phyloP scores from a whole-genome alignment of 2,888 invertebrate genomes.

The Caenorhabditis doughertyi region DNA sequence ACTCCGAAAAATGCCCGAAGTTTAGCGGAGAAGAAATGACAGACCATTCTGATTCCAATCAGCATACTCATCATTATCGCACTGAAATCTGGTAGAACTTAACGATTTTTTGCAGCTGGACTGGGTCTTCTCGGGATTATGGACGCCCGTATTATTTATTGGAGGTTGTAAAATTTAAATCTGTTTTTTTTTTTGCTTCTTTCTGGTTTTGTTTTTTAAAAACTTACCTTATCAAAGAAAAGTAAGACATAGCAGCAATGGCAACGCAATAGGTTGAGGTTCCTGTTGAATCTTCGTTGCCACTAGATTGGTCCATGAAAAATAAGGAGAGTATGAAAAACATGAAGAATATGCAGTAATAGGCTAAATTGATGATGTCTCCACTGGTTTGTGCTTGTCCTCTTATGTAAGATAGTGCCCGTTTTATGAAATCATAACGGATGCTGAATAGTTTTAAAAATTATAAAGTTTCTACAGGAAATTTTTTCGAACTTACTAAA shows the following conservation, averaged over 20 bases:
- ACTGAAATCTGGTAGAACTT: conserved; percentile 52
- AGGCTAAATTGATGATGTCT: conserved; percentile 34
- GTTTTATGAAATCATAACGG: neutral
- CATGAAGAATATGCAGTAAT: conserved; percentile 36
- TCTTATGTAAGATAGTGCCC: conserved; percentile 15
- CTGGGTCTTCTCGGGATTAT: too few species aligned
- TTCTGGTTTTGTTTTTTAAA: too few species aligned
- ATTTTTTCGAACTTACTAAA: conserved; percentile 30
- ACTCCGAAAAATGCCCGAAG: conserved; percentile 44
- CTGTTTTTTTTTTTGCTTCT: too few species aligned
- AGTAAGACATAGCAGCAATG: conserved; percentile 62
- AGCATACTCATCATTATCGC: conserved; percentile 67
- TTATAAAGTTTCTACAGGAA: neutral
- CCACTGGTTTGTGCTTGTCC: conserved; percentile 25
- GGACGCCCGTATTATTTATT: too few species aligned
- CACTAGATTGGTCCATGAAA: conserved; percentile 43
- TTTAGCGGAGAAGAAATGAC: conserved; percentile 39
- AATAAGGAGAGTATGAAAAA: conserved; percentile 49
- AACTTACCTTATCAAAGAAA: conserved; percentile 64
- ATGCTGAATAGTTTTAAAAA: conserved; percentile 21
- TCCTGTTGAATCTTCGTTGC: neutral
- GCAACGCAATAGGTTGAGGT: conserved; percentile 50
- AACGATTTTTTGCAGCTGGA: too few species aligned
- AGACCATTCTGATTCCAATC: conserved; percentile 65
- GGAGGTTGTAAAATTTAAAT: too few species aligned